These are phyloP conservation scores for Zalophus californianus DNA, from an alignment of 2,797 vertebrate species.

Conservation along the genomic window DNA sequence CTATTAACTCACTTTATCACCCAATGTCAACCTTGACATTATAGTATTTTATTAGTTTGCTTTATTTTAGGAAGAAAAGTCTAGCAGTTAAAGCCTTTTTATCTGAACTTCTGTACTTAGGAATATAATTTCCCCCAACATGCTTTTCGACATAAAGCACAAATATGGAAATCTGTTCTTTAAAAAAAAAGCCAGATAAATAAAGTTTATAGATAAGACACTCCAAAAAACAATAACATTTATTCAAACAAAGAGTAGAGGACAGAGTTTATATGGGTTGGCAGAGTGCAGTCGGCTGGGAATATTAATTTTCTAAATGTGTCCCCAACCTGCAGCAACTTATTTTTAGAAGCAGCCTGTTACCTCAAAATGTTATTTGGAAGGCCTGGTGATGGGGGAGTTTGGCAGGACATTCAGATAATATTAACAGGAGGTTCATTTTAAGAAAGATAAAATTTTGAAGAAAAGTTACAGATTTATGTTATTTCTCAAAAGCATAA, in stretches of 20 bases:
- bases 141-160: not conserved
- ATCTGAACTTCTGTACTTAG: conserved; percentile 43
- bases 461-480: not conserved
- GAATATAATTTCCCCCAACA: not conserved
- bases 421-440: conserved; percentile 20
- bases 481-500: not conserved
- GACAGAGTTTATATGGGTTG: not conserved
- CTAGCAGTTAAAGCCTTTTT: conserved; percentile 7
- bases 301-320: not conserved
- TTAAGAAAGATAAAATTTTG: not conserved
- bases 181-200: not conserved
- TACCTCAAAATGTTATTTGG: not conserved
- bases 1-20: conserved; percentile 6
- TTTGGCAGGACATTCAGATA: not conserved
- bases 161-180: not conserved
- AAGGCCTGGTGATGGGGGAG: not conserved
- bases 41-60: conserved; percentile 44
- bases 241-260: not conserved
- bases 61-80: conserved; percentile 46
- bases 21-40: conserved; percentile 1
- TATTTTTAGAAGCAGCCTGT: conserved; percentile 21
- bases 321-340: not conserved
- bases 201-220: not conserved
- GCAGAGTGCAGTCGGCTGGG: not conserved
- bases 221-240: not conserved